phyloP scores from a whole-genome alignment of 1,140 invertebrate genomes.

The Diabrotica undecimpunctata region DNA sequence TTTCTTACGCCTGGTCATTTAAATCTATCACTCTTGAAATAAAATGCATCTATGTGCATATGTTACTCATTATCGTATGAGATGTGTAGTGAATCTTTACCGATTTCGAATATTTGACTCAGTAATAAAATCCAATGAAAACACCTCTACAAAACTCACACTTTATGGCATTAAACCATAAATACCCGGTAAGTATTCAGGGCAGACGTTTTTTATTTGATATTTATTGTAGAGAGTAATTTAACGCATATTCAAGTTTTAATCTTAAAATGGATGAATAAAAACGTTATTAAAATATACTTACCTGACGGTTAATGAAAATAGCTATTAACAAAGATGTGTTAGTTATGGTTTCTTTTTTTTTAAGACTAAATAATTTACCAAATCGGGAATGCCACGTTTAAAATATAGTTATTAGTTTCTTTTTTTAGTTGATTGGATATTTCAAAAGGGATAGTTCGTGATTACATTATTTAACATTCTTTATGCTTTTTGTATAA shows the following conservation, averaged over 20 bases:
- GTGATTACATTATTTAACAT: not conserved
- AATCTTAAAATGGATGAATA: slow-evolving; percentile 14
- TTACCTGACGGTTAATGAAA: slow-evolving; percentile 1
- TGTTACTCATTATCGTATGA: no score
- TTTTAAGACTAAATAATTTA: not conserved
- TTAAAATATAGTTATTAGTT: slow-evolving; percentile 3
- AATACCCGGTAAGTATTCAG: slow-evolving; percentile 13
- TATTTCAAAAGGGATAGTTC: not conserved
- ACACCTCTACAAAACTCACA: no score
- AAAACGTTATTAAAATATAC: slow-evolving; percentile 21
- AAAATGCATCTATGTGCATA: no score
- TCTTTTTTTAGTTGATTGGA: not conserved
- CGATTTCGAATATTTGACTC: no score
- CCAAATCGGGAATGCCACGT: not conserved
- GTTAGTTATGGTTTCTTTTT: slow-evolving; percentile 15
- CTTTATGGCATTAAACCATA: not conserved
- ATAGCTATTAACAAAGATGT: slow-evolving; percentile 12
- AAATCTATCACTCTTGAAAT: no score
- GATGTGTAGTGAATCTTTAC: no score
- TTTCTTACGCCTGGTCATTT: no score
- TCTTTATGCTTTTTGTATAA: not conserved
- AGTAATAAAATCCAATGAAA: no score
- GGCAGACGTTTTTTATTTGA: slow-evolving; percentile 5
- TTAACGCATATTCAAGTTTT: slow-evolving; percentile 22
- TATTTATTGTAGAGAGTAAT: slow-evolving; percentile 16